These are phyloP conservation scores for Hyposoter didymator DNA, from an alignment of 2,888 invertebrate species.

Conservation along the genomic window DNA sequence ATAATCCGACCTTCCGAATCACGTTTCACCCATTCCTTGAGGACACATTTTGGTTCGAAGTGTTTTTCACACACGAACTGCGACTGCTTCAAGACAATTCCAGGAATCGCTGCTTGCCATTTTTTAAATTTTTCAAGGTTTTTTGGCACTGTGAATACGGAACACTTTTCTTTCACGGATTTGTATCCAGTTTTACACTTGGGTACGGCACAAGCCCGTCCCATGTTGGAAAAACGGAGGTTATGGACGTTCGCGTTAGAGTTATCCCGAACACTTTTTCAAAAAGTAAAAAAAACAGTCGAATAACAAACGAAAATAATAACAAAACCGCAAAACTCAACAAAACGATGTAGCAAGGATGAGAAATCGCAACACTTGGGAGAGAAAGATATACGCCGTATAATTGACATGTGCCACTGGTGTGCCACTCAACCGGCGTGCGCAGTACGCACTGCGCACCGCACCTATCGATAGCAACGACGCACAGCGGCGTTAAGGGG, in stretches of 20 bases:
- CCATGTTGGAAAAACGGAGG: not conserved
- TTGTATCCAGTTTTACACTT: slow-evolving; percentile 29
- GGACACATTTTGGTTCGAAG: slow-evolving; percentile 18
- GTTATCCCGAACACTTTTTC: not conserved
- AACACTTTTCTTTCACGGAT: slow-evolving; percentile 19
- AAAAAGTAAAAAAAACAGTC: too few relatives aligned
- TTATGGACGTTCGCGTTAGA: not conserved
- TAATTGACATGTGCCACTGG: too few relatives aligned
- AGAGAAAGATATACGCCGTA: too few relatives aligned
- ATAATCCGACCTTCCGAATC: slow-evolving; percentile 24
- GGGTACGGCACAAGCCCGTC: slow-evolving; percentile 29
- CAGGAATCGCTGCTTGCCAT: slow-evolving; percentile 45
- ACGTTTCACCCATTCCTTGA: slow-evolving; percentile 30
- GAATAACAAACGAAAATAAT: too few relatives aligned
- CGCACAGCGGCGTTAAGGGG: too few relatives aligned
- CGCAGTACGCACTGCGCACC: too few relatives aligned
- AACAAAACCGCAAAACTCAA: too few relatives aligned
- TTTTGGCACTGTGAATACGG: slow-evolving; percentile 36
- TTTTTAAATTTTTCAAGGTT: slow-evolving; percentile 18
- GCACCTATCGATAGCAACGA: too few relatives aligned
- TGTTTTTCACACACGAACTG: slow-evolving; percentile 42
- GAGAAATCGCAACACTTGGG: too few relatives aligned
- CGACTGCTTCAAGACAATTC: slow-evolving; percentile 25
- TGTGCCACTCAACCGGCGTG: too few relatives aligned
- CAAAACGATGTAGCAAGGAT: too few relatives aligned